Percentiles rank a stretch among this genome's conserved stretches.
Conservation (phyloP, 2,888 invertebrate genomes). For the Drosophila affinis region DNA sequence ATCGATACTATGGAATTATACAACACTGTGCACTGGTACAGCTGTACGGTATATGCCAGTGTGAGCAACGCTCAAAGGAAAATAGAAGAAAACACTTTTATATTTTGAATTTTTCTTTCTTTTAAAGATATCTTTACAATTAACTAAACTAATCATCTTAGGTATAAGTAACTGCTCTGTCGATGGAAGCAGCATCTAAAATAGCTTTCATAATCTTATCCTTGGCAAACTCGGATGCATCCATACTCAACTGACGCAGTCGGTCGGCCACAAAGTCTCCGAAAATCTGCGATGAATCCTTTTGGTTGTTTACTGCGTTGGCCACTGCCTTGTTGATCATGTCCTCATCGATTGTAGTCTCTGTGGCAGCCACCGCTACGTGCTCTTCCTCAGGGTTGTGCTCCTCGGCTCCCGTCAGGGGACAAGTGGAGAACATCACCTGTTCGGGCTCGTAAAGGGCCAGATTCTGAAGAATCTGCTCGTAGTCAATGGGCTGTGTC, state of each 20-base stretch:
- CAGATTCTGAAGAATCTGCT: constrained; percentile 62
- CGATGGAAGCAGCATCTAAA: constrained; percentile 55
- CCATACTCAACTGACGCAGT: constrained; percentile 44
- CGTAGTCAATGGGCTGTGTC: constrained; percentile 51
- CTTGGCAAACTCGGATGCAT: constrained; percentile 62
- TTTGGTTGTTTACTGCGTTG: constrained; percentile 47
- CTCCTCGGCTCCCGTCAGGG: constrained; percentile 12
- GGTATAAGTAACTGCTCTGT: constrained; percentile 37
- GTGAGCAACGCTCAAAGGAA: neutral
- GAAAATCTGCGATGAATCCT: constrained; percentile 60
- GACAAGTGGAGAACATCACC: constrained; percentile 53
- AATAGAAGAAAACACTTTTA: neutral
- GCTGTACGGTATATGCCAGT: neutral
- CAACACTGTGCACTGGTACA: too few species aligned
- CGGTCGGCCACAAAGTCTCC: constrained; percentile 67
- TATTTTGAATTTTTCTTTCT: neutral
- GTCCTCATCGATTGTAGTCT: constrained; percentile 43
- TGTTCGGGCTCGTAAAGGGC: constrained; percentile 65
- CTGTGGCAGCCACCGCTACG: constrained; percentile 12
- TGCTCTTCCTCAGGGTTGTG: constrained; percentile 19
- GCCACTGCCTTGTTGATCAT: constrained; percentile 64
- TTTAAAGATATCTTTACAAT: neutral
- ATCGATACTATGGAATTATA: neutral
- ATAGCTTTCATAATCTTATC: constrained; percentile 65
- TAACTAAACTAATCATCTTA: constrained; percentile 24